These are phyloP conservation scores for Hydropsyche tenuis DNA, from an alignment of 1,140 invertebrate species.

Conservation along the genomic window DNA sequence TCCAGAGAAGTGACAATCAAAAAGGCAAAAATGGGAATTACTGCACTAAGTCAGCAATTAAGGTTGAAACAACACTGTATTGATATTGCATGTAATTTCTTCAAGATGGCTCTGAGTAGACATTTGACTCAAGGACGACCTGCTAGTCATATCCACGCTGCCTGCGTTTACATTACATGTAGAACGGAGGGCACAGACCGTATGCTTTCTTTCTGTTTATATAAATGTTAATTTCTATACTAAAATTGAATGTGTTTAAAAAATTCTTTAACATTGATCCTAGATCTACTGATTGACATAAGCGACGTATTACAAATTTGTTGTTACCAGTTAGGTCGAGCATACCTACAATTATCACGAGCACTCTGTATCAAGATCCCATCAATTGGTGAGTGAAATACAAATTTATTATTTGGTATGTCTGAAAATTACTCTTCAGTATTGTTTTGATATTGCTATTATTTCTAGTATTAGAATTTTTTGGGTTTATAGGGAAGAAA, in stretches of 20 bases:
- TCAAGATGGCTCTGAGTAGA: constrained; percentile 91
- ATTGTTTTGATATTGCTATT: too few relatives aligned
- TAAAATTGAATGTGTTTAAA: background rate
- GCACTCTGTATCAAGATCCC: constrained; percentile 93
- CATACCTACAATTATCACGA: constrained; percentile 87
- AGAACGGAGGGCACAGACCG: constrained; percentile 91
- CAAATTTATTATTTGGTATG: too few relatives aligned
- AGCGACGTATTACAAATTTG: constrained; percentile 96
- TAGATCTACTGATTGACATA: constrained; percentile 96
- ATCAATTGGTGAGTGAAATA: constrained; percentile 77
- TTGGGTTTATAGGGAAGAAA: too few relatives aligned
- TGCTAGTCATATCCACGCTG: constrained; percentile 91
- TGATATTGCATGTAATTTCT: constrained; percentile 94
- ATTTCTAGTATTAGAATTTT: too few relatives aligned
- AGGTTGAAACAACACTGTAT: constrained; percentile 89
- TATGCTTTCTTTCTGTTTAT: constrained; percentile 69
- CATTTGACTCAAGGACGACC: constrained; percentile 91
- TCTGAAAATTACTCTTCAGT: too few relatives aligned
- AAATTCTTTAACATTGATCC: constrained; percentile 15
- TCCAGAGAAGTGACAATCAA: constrained; percentile 88
- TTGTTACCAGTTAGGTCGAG: constrained; percentile 93
- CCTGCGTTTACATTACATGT: constrained; percentile 98
- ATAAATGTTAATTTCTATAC: background rate
- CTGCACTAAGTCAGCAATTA: constrained; percentile 78
- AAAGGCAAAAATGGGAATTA: constrained; percentile 86